A percentile compares a stretch with the other conserved stretches of the same genome.
These are phyloP conservation scores for Dromius quadrimaculatus DNA, from an alignment of 2,888 invertebrate species.

Conservation along the genomic window DNA sequence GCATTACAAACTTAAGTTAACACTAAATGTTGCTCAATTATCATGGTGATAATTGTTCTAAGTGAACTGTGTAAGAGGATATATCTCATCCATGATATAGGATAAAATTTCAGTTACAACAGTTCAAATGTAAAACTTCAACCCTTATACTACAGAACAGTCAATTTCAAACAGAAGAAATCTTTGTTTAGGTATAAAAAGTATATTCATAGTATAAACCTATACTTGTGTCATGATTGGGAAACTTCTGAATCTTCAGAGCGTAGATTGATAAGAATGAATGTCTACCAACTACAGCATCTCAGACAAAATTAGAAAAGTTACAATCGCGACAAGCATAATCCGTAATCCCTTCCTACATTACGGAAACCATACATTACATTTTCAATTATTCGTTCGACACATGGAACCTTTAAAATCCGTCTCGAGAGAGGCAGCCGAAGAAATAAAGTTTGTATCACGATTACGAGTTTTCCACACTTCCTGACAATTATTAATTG, in stretches of 20 bases:
- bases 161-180: too few relatives aligned
- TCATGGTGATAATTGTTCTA: too few relatives aligned
- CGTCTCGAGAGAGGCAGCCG: slow-evolving; percentile 17
- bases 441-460: slow-evolving; percentile 45
- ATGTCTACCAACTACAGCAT: neutral
- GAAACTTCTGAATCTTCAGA: neutral
- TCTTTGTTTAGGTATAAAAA: too few relatives aligned
- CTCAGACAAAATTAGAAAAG: slow-evolving; percentile 33
- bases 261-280: slow-evolving; percentile 3
- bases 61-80: too few relatives aligned
- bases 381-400: slow-evolving; percentile 47
- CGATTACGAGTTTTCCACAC: slow-evolving; percentile 48
- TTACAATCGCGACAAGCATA: slow-evolving; percentile 43
- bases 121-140: too few relatives aligned
- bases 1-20: too few relatives aligned
- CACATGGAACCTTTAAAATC: slow-evolving; percentile 18
- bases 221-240: neutral
- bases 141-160: too few relatives aligned
- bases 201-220: too few relatives aligned
- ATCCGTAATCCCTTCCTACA: slow-evolving; percentile 27
- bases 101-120: too few relatives aligned
- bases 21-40: too few relatives aligned
- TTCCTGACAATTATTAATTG: slow-evolving; percentile 50
- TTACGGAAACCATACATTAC: slow-evolving; percentile 31
- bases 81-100: too few relatives aligned